A percentile compares a stretch with the other conserved stretches of the same genome.
These are phyloP conservation scores for Nyctibius bracteatus DNA, from an alignment of 2,113 vertebrate genomes.

Conservation along the genomic window DNA sequence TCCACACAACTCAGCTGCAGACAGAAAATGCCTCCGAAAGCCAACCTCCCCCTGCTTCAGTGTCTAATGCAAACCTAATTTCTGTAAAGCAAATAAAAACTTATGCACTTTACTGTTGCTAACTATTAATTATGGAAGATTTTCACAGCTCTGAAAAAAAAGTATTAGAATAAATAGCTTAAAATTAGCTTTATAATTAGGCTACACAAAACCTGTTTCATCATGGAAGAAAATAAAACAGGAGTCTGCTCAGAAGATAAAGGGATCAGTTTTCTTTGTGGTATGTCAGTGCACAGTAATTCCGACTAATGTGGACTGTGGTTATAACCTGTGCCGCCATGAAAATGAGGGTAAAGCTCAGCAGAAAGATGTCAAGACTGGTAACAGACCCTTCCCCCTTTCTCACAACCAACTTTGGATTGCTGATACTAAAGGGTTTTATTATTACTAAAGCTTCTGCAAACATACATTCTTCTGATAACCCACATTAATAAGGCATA, in stretches of 20 bases:
- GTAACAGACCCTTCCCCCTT: neutral
- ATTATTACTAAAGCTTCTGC: neutral
- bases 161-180: neutral
- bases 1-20: fast-evolving
- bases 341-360: neutral
- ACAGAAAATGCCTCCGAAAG: neutral
- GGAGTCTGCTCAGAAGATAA: neutral
- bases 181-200: neutral
- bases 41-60: neutral
- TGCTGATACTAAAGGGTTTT: neutral
- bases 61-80: neutral
- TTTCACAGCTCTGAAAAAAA: neutral
- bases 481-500: fast-evolving
- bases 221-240: neutral
- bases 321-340: neutral
- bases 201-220: neutral
- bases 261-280: neutral
- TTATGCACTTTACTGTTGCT: fast-evolving
- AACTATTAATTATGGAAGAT: neutral
- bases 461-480: neutral
- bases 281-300: neutral
- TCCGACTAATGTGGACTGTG: neutral
- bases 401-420: neutral
- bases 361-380: neutral
- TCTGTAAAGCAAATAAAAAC: neutral